Evolutionary conservation across 1,140 invertebrate species (phyloP).

Genomic region (Neoseiulus cucumeris): DNA sequence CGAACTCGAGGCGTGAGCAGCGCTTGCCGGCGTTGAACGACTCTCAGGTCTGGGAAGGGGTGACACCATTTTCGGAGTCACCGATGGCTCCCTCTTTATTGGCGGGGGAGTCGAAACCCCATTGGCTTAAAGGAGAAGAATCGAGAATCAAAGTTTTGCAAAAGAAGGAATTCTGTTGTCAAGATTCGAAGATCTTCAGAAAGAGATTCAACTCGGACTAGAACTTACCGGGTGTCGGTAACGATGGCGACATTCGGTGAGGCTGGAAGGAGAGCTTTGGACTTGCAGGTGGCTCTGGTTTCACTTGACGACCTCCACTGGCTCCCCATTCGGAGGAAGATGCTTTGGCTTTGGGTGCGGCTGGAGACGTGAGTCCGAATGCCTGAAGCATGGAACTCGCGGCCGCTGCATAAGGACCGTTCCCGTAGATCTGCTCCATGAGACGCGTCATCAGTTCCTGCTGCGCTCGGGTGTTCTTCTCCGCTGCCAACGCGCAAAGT

Average conservation of each 20-base stretch:
- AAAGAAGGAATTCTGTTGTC: no score
- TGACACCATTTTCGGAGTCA: not conserved
- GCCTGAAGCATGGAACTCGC: not conserved
- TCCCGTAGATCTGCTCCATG: constrained; percentile 5
- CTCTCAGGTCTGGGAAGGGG: not conserved
- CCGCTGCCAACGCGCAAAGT: not conserved
- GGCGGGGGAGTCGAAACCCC: not conserved
- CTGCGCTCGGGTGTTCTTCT: not conserved
- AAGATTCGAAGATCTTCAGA: no score
- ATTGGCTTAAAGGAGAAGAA: not conserved
- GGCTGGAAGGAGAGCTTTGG: constrained; percentile 9
- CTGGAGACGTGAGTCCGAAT: not conserved
- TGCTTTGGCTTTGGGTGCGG: not conserved
- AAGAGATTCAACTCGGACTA: no score
- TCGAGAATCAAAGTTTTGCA: no score
- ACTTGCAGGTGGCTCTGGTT: not conserved
- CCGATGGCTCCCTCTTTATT: not conserved
- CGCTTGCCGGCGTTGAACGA: not conserved
- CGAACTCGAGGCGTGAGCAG: not conserved
- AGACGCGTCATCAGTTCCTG: constrained; percentile 4
- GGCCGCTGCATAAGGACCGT: not conserved
- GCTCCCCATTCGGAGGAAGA: not conserved
- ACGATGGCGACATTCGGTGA: not conserved
- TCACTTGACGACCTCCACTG: not conserved
- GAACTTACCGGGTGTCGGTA: not conserved